Conservation (phyloP, 1,140 invertebrate genomes). For the Artemia franciscana region DNA sequence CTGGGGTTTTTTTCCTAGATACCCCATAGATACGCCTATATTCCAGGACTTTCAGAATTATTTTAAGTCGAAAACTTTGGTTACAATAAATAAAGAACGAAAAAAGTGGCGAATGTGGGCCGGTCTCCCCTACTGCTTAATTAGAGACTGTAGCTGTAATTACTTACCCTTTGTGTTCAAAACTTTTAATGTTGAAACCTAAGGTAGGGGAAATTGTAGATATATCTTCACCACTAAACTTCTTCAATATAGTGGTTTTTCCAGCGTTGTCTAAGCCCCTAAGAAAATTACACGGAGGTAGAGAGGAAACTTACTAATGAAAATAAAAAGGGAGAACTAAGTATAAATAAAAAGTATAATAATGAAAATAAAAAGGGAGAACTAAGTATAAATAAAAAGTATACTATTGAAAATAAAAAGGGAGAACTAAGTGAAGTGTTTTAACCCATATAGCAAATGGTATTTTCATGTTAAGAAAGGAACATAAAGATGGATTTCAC, state of each 20-base stretch:
- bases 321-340: not conserved
- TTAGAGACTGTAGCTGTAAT: not conserved
- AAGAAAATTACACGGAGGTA: conserved; percentile 6
- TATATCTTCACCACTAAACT: conserved; percentile 90
- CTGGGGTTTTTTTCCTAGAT: too few relatives aligned
- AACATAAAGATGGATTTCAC: too few relatives aligned
- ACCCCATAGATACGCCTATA: too few relatives aligned
- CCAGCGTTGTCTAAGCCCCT: conserved; percentile 98
- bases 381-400: not conserved
- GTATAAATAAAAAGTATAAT: not conserved
- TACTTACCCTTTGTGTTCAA: conserved; percentile 61
- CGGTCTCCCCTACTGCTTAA: not conserved
- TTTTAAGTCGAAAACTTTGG: too few relatives aligned
- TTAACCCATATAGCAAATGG: too few relatives aligned
- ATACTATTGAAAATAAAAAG: too few relatives aligned
- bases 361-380: not conserved
- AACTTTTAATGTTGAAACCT: conserved; percentile 94
- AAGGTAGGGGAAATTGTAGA: conserved; percentile 87
- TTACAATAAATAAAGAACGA: not conserved
- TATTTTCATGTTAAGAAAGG: too few relatives aligned
- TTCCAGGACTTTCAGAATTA: too few relatives aligned
- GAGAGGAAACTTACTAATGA: not conserved
- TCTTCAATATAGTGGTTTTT: conserved; percentile 92
- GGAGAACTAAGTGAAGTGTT: too few relatives aligned
- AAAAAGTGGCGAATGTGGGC: not conserved